Base-by-base conservation (phyloP, 2,113 vertebrate genomes). In the Loxodonta africana region DNA sequence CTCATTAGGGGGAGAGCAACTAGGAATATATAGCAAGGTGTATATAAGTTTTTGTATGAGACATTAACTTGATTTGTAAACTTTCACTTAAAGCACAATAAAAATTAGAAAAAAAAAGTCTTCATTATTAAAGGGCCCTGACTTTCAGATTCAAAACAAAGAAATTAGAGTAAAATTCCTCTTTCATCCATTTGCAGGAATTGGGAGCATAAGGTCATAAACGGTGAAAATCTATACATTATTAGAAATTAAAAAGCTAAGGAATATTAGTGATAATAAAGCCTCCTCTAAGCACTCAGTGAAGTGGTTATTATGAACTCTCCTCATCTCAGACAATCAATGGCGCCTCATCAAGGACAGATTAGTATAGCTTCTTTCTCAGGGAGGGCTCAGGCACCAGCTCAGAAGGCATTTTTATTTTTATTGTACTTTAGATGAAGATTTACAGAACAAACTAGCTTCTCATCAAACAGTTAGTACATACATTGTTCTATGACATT, bases 301-400 rank as follows among this genome's bases (percentile, higher is more conserved):
- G 94, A 98, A 97, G 92, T 92, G 91, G 95, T 83, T 78, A 90
- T 88, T 84, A 89, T 73, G 94, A 91, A 94, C 95, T 91, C 95
- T 83, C 76, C 81, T 95, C 96, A 86, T 95, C 86, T 95, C 81
- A 76, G 67, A 96, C 86, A 95, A 98, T 95, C 96, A 97, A 85
- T 71, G 97, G 20, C 25, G 84, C 65, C 44, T 94, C 96, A 82
- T 93, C 84, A 96, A 97, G 92, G 84, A 37, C 71, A 92, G 84
- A 92, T 84, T 88, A 95, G 82, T 88, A 76, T 37, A 76, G 77
- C 73, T 81, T 83, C 80, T 73, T 88, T 81, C 71, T 92, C 81
- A 62, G n/a, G 28, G 67, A 96, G 86, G 77, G 80, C 86, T 57
- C 67, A 30, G 65, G 26, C 51, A 81, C 71, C 83, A 60, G 67